These are phyloP conservation scores for Blastobasis lacticolella DNA, from an alignment of 2,888 invertebrate species.

Conservation along the genomic window DNA sequence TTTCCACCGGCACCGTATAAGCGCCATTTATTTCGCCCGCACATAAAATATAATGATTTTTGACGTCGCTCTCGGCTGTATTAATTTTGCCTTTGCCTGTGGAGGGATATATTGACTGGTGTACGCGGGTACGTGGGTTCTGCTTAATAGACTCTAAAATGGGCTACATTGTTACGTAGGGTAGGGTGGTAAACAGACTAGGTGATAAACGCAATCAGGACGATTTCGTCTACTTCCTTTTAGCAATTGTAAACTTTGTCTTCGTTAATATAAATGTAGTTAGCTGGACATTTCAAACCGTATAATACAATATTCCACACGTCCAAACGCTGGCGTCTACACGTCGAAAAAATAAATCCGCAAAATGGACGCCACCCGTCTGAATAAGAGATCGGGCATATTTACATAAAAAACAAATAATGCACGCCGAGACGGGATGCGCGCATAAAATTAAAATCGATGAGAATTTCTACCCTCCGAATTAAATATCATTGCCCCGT, in stretches of 20 bases:
- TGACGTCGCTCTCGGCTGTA: conserved; percentile 62
- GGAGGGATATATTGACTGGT: conserved; percentile 53
- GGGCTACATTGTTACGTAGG: too few species aligned
- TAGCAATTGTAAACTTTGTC: too few species aligned
- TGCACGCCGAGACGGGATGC: conserved; percentile 65
- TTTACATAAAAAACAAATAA: conserved; percentile 74
- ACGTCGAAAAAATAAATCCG: conserved; percentile 45
- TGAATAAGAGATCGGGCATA: conserved; percentile 61
- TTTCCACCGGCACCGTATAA: conserved; percentile 60
- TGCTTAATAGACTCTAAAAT: too few species aligned
- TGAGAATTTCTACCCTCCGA: conserved; percentile 70
- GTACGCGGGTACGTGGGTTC: conserved; percentile 13
- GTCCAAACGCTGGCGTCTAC: conserved; percentile 35
- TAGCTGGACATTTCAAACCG: too few species aligned
- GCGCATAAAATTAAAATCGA: conserved; percentile 75
- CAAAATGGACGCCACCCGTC: conserved; percentile 58
- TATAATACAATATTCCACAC: neutral
- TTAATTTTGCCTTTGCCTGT: conserved; percentile 54
- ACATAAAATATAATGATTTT: conserved; percentile 73
- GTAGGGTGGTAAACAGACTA: too few species aligned
- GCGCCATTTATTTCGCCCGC: conserved; percentile 69
- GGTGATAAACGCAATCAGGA: too few species aligned
- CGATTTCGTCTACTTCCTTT: too few species aligned
- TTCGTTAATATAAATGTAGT: too few species aligned
- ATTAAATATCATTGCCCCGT: conserved; percentile 70